phyloP scores from a whole-genome alignment of 2,888 invertebrate species.

The Bhutanitis thaidina region DNA sequence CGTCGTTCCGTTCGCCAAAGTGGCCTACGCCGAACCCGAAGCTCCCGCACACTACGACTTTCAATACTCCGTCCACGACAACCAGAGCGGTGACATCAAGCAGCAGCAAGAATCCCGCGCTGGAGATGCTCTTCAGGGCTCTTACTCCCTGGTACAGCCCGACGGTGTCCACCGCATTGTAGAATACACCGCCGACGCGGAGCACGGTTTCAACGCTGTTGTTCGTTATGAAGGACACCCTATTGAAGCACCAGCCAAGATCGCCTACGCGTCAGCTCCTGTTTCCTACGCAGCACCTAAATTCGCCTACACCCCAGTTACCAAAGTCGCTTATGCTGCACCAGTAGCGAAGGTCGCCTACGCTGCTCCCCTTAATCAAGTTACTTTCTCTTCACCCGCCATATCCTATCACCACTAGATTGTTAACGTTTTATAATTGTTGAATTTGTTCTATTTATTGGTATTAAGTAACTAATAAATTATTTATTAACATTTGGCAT shows the following conservation, averaged over 20 bases:
- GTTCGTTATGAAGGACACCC: slow-evolving; percentile 68
- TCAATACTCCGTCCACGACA: slow-evolving; percentile 67
- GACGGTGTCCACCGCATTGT: slow-evolving; percentile 69
- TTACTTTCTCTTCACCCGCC: slow-evolving; percentile 57
- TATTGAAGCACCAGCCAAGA: slow-evolving; percentile 30
- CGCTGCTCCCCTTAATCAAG: slow-evolving; percentile 41
- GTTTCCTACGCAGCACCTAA: slow-evolving; percentile 37
- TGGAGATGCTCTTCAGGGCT: slow-evolving; percentile 66
- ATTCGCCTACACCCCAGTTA: slow-evolving; percentile 26
- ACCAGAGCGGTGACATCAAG: slow-evolving; percentile 66
- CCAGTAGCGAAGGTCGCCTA: slow-evolving; percentile 35
- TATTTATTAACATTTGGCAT: slow-evolving; percentile 19
- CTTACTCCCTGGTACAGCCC: slow-evolving; percentile 70
- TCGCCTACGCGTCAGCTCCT: slow-evolving; percentile 32
- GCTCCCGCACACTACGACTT: slow-evolving; percentile 66
- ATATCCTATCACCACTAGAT: slow-evolving; percentile 64
- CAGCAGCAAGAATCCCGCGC: slow-evolving; percentile 65
- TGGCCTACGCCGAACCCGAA: slow-evolving; percentile 53
- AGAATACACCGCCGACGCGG: slow-evolving; percentile 65
- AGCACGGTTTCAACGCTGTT: slow-evolving; percentile 66
- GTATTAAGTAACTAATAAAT: slow-evolving; percentile 17
- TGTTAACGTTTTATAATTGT: slow-evolving; percentile 18
- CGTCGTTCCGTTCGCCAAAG: slow-evolving; percentile 44
- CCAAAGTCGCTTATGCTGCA: slow-evolving; percentile 29
- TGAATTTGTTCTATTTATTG: slow-evolving; percentile 16